A percentile compares a stretch with the other conserved stretches of the same genome.
phyloP scores from a whole-genome alignment of 1,140 invertebrate species.

The Drosophila subpulchrella region DNA sequence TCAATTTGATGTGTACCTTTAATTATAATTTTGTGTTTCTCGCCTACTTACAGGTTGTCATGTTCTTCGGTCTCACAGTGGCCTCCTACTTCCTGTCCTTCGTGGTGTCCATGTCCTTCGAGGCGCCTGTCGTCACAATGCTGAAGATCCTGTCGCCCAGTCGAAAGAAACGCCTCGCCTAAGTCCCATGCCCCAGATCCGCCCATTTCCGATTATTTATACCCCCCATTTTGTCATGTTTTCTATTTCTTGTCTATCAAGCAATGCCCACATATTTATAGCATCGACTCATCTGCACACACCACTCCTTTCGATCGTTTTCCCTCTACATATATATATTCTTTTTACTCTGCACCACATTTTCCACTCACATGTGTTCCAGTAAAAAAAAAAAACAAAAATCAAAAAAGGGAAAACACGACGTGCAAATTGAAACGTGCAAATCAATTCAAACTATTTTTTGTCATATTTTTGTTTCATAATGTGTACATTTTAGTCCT shows the following conservation, averaged over 20 bases:
- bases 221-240: slow-evolving; percentile 51
- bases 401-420: neutral
- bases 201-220: slow-evolving; percentile 65
- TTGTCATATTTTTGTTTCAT: slow-evolving; percentile 63
- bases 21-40: neutral
- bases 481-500: slow-evolving; percentile 79
- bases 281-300: slow-evolving; percentile 41
- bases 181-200: slow-evolving; percentile 18
- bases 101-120: slow-evolving; percentile 91
- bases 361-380: slow-evolving; percentile 6
- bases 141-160: slow-evolving; percentile 91
- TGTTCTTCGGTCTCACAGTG: slow-evolving; percentile 91
- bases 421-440: slow-evolving; percentile 5
- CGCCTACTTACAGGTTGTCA: slow-evolving; percentile 86
- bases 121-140: slow-evolving; percentile 93
- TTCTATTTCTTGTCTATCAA: slow-evolving; percentile 37
- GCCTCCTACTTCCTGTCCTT: slow-evolving; percentile 92
- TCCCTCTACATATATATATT: slow-evolving; percentile 8
- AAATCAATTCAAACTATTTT: slow-evolving; percentile 19
- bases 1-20: too few relatives aligned
- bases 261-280: slow-evolving; percentile 54
- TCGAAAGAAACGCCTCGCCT: slow-evolving; percentile 85
- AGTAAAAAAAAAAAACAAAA: neutral
- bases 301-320: slow-evolving; percentile 10
- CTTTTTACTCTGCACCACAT: slow-evolving; percentile 7